phyloP scores from a whole-genome alignment of 2,888 invertebrate genomes.

The Nowickia ferox region DNA sequence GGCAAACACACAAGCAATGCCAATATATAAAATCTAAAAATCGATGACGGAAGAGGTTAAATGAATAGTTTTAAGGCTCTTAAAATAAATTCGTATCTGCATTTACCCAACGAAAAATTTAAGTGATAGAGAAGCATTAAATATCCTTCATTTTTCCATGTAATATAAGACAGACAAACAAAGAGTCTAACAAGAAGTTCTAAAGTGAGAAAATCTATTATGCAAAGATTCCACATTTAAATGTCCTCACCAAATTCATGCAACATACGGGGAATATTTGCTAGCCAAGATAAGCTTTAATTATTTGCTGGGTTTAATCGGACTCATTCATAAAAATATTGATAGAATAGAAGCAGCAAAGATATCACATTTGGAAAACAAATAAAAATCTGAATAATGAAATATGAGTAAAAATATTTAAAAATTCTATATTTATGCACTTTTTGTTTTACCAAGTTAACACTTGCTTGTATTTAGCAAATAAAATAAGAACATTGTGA shows the following conservation, averaged over 20 bases:
- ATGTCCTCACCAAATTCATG: not conserved
- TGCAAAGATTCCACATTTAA: too few species aligned
- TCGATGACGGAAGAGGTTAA: not conserved
- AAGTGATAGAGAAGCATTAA: not conserved
- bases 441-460: not conserved
- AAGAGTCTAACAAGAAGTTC: too few species aligned
- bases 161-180: too few species aligned
- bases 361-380: too few species aligned
- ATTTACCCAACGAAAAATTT: not conserved
- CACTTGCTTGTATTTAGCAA: not conserved
- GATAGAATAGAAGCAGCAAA: not conserved
- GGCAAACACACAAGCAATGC: not conserved
- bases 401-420: slow-evolving; percentile 11
- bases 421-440: slow-evolving; percentile 8
- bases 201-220: too few species aligned
- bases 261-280: too few species aligned
- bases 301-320: not conserved
- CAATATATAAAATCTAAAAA: slow-evolving; percentile 5
- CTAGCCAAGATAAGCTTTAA: too few species aligned
- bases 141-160: not conserved
- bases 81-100: not conserved
- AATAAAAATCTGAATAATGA: not conserved
- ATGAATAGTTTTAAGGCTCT: slow-evolving; percentile 34
- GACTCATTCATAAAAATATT: not conserved
- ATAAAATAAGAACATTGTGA: slow-evolving; percentile 24